These are phyloP conservation scores for Caranx ignobilis DNA, from an alignment of 2,113 vertebrate species.

Conservation along the genomic window DNA sequence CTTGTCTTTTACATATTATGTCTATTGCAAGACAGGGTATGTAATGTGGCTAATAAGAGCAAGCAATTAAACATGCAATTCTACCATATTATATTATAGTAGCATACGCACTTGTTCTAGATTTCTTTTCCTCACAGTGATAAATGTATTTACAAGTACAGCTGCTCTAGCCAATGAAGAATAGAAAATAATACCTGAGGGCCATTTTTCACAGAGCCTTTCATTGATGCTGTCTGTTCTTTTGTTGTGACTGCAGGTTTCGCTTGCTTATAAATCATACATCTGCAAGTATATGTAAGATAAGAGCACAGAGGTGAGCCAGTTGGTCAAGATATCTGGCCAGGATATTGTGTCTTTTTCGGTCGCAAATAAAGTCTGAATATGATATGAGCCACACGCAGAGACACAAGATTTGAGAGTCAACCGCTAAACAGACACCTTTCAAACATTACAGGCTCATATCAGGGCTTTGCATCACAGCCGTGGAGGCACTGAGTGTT, in stretches of 20 bases:
- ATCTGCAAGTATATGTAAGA: neutral
- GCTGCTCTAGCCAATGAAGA: neutral
- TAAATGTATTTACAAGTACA: neutral
- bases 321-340: neutral
- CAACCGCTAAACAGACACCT: neutral
- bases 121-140: neutral
- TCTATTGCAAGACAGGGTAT: neutral
- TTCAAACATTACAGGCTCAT: neutral
- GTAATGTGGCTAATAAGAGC: neutral
- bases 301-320: neutral
- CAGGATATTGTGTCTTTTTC: neutral
- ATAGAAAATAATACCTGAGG: neutral
- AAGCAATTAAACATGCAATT: neutral
- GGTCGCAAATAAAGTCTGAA: no score
- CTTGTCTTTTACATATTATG: neutral
- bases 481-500: neutral
- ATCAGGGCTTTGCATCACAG: neutral
- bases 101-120: neutral
- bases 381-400: no score
- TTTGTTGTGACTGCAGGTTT: slow-evolving; percentile 1
- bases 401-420: neutral
- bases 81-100: no score
- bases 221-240: neutral
- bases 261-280: neutral
- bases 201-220: neutral